Evolutionary conservation across 1,140 invertebrate species (phyloP), one percentile per base, ranked within the genome.

Genomic region (Ceratosolen fusciceps): DNA sequence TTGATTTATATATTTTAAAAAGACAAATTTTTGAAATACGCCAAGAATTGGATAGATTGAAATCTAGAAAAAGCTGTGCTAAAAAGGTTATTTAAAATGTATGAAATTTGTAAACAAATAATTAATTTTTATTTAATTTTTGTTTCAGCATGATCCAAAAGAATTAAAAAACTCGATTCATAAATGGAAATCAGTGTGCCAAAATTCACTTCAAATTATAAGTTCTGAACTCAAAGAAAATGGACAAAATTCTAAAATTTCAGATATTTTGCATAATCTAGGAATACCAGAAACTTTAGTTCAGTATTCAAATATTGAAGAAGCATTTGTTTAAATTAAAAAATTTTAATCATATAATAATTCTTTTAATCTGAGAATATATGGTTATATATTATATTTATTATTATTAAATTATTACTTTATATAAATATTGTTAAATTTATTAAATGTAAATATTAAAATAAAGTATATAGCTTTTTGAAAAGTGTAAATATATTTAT

Each of bases 301-400:
- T 77, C 10, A 74, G 43, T 81, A 81, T 60, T 81, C 80, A 68
- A 56, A 77, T 49, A 70, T 73, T 34, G 80, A 81, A 19, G 80
- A 81, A 49, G 4, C 43, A 24, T 81, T 81, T 71, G 26, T 70
- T 47, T 81, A 74, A 67, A 79, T 43, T 47, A 26, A 26, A 75
- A 0, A 54, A 67, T 10, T 71, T 29, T 0, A 72, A 78, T 1
- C 5, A 65, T 62, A 58, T 39, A 67, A 60, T 58, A 39, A 47
- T n/a, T 58, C 12, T 58, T 56, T 21, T 49, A 4, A 10, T 70
- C 58, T 47, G 43, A 21, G 37, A 70, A 54, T 47, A 21, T 67
- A 29, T 10, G 3, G 2, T n/a, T 39, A 62, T 31, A 34, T 72
- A 10, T 60, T 26, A n/a, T n/a, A n/a, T n/a, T n/a, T n/a, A n/a